A percentile compares a stretch with the other conserved stretches of the same genome.
Conservation (phyloP, 2,797 vertebrate species). For the Xerus rutilus region DNA sequence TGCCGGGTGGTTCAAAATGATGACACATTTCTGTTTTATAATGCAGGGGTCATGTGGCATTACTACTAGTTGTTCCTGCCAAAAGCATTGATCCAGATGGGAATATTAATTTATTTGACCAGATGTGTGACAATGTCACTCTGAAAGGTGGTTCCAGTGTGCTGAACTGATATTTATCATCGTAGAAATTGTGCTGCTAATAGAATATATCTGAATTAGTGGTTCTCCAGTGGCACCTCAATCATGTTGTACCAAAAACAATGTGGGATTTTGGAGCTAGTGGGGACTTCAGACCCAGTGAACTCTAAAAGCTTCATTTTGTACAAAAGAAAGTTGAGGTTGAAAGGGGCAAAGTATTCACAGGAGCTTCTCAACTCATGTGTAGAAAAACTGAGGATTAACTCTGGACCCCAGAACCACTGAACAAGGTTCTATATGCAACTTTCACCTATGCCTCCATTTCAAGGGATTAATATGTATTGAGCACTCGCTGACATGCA, state of each 20-base stretch:
- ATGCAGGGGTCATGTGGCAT: neutral
- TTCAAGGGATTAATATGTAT: neutral
- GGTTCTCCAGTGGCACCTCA: neutral
- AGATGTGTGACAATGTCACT: conserved; percentile 77
- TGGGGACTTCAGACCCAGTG: neutral
- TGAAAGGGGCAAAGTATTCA: neutral
- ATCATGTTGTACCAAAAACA: neutral
- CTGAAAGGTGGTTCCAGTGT: conserved; percentile 59
- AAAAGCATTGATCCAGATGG: conserved; percentile 59
- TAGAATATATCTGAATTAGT: conserved; percentile 40
- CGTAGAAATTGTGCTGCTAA: conserved; percentile 45
- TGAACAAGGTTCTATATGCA: no score
- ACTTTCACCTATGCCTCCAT: neutral
- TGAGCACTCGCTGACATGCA: neutral
- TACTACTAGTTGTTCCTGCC: conserved; percentile 22
- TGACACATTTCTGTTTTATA: conserved; percentile 26
- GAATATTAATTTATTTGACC: conserved; percentile 70
- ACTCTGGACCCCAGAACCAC: neutral
- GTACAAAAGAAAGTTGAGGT: neutral
- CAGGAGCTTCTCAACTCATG: neutral
- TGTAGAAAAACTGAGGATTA: neutral
- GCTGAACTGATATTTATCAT: conserved; percentile 53
- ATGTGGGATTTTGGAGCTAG: neutral
- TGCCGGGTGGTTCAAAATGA: neutral
- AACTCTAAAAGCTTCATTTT: neutral